Conservation (phyloP, 2,113 vertebrate species). For the Corythornis madagascariensis region DNA sequence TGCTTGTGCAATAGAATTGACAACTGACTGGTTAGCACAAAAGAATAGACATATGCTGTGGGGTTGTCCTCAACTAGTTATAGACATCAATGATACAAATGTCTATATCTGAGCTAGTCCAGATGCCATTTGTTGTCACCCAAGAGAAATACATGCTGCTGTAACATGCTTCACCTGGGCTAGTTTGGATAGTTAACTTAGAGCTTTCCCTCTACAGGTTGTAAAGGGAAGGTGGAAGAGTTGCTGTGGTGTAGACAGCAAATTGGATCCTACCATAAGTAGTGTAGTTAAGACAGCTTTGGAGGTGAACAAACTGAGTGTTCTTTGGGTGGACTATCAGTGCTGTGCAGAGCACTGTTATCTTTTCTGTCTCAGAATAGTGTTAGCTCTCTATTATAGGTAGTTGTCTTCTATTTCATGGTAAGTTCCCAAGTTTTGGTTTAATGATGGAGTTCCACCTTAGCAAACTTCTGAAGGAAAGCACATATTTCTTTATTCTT, state of each 20-base stretch:
- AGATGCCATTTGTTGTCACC: not conserved
- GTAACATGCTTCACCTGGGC: not conserved
- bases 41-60: not conserved
- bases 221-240: not conserved
- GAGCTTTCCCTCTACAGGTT: not conserved
- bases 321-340: not conserved
- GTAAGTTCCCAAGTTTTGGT: not conserved
- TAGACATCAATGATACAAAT: not conserved
- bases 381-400: not conserved
- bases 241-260: not conserved
- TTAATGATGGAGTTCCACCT: not conserved
- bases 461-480: not conserved
- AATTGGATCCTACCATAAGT: not conserved
- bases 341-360: not conserved
- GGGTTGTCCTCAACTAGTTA: not conserved
- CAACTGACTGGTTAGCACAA: not conserved
- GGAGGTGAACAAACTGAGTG: not conserved
- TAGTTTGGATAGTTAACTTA: not conserved
- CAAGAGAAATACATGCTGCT: not conserved
- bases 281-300: not conserved
- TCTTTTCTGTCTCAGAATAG: not conserved
- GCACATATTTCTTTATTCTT: not conserved
- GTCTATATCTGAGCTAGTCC: not conserved
- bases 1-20: not conserved
- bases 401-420: not conserved